Conservation (phyloP, 92 coral and sea anemone genomes). For the Parazoanthus swiftii region DNA sequence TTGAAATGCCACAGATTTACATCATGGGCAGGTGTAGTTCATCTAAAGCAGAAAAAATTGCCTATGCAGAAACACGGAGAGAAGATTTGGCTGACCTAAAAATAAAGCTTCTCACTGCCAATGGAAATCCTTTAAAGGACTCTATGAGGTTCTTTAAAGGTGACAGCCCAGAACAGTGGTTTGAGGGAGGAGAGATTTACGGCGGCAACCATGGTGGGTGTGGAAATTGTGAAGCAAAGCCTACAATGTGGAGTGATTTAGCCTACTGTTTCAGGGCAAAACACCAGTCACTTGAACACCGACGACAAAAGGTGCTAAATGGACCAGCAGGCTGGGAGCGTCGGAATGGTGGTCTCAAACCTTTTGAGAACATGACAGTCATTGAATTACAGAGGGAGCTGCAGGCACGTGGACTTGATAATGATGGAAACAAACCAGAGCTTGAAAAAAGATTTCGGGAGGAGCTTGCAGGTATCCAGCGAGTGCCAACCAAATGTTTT, state of each 20-base stretch:
- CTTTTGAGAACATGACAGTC: conserved; percentile 23
- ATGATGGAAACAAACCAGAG: neutral
- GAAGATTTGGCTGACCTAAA: conserved; percentile 43
- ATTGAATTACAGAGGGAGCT: conserved; percentile 23
- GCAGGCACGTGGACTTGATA: conserved; percentile 1
- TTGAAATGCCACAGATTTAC: conserved; percentile 47
- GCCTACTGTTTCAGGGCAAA: conserved; percentile 28
- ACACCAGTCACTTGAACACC: neutral
- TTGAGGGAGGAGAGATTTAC: conserved; percentile 46
- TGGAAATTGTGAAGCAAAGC: conserved; percentile 36
- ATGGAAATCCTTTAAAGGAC: conserved; percentile 24
- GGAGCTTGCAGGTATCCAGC: neutral
- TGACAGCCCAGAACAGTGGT: conserved; percentile 42
- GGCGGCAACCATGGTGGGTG: conserved; percentile 52
- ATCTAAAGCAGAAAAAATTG: conserved; percentile 46
- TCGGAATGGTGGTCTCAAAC: conserved; percentile 44
- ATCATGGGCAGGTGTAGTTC: conserved; percentile 50
- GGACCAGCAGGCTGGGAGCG: conserved; percentile 39
- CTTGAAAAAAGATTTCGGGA: conserved; percentile 12
- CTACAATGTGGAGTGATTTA: conserved; percentile 34
- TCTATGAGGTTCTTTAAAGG: conserved; percentile 47
- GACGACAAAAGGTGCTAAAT: conserved; percentile 31
- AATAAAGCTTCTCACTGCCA: conserved; percentile 19
- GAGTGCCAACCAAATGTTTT: neutral
- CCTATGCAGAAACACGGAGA: conserved; percentile 43